Base-by-base conservation (phyloP, 2,797 vertebrate species). In the Phrynocephalus forsythii region DNA sequence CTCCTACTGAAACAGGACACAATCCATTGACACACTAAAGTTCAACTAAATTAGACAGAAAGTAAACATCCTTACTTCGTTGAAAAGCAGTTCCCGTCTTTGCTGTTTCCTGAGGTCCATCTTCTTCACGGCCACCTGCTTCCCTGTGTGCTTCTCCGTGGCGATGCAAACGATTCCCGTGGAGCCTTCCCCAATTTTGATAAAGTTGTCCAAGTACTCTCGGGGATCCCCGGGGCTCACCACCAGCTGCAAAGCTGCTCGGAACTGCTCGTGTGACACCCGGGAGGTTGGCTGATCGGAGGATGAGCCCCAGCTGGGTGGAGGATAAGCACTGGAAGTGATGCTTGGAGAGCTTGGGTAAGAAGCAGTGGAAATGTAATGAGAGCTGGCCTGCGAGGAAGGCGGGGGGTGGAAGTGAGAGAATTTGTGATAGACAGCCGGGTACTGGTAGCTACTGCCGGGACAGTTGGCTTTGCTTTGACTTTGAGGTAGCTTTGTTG, bases 71-170 rank as follows among this genome's bases (percentile, higher is more conserved):
- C 6, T 76, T 95, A 99, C 98, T 98, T 99, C 99, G 30, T 99
- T 99, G 88, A 99, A 99, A 89, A 99, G 99, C 93, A 99, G 97
- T 92, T 99, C 99, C 87, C 99, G 96, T 77, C 99, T 97, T 95
- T 99, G 99, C 92, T 99, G 99, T 90, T 99, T 99, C 89, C 98
- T 97, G 90, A 99, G 98, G 96, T 99, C 98, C 99, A 99, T 99
- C 96, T 99, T 99, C 97, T 99, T 99, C 90, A 99, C 99, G 0
- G 99, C 99, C 0, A 99, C 99, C 95, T 99, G 99, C 94, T 99
- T 99, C 52, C 99, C 99, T 0, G 98, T 99, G 97, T 99, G 98
- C 94, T 98, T 99, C 95, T 99, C 98, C 0, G 98, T 99, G 92
- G 98, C 99, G 1, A 99, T 99, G 97, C 99, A 99, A 83, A 99